Evolutionary conservation across 2,113 vertebrate genomes (phyloP).

Genomic region (Ammodytes marinus): DNA sequence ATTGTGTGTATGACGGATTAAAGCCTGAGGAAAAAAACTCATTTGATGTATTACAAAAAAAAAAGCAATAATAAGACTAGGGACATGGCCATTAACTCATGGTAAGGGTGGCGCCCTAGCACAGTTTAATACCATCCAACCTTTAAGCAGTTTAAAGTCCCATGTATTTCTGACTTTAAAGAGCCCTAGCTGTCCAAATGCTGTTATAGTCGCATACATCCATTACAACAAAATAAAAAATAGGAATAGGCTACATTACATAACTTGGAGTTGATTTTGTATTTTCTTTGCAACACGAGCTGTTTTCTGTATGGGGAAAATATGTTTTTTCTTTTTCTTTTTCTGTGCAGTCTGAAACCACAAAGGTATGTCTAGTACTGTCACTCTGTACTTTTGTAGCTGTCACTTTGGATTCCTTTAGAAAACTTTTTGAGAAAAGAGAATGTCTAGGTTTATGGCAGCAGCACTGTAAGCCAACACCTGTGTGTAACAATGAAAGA

Average conservation of each 20-base stretch:
- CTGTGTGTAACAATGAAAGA: conserved; percentile 10
- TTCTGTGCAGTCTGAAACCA: conserved; percentile 2
- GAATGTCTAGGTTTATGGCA: conserved; percentile 4
- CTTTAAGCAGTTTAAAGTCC: neutral
- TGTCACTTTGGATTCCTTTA: conserved; percentile 42
- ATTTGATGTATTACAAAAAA: conserved; percentile 9
- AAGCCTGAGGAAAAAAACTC: neutral
- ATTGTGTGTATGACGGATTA: neutral
- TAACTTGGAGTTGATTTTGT: conserved; percentile 3
- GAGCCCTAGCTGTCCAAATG: neutral
- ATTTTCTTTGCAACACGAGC: conserved; percentile 8
- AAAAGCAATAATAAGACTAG: neutral
- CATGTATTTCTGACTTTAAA: too few relatives aligned
- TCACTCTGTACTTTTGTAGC: conserved; percentile 21
- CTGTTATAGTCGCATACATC: neutral
- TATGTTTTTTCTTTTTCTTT: neutral
- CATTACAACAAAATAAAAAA: neutral
- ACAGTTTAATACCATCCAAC: neutral
- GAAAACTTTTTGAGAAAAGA: conserved; percentile 38
- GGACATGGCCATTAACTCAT: neutral
- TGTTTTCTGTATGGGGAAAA: conserved; percentile 9
- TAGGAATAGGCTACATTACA: neutral
- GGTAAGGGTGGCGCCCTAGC: neutral
- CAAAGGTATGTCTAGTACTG: conserved; percentile 15
- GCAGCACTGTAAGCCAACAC: neutral